Conservation (phyloP, 2,888 invertebrate genomes). For the Scaeva pyrastri region DNA sequence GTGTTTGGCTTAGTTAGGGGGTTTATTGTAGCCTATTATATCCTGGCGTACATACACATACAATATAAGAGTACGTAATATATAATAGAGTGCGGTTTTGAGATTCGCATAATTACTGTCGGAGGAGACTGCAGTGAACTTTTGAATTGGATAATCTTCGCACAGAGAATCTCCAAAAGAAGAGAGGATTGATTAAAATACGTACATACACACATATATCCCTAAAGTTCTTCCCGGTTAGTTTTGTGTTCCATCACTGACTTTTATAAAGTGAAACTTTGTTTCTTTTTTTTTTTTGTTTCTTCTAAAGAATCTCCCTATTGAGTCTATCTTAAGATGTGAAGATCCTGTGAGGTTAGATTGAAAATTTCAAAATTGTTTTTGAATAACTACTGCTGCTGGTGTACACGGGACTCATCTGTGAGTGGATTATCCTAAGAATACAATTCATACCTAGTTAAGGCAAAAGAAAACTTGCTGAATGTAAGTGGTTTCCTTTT, state of each 20-base stretch:
- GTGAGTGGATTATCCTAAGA: conserved; percentile 7
- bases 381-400: background rate
- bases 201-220: too few relatives aligned
- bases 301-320: background rate
- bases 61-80: too few relatives aligned
- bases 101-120: conserved; percentile 59
- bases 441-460: background rate
- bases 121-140: conserved; percentile 25
- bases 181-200: conserved; percentile 64
- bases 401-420: background rate
- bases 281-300: background rate
- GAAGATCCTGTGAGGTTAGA: background rate
- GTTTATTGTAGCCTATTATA: conserved; percentile 34
- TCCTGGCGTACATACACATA: background rate
- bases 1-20: background rate
- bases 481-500: conserved; percentile 34
- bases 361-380: conserved; percentile 15
- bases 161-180: conserved; percentile 39
- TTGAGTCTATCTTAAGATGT: background rate
- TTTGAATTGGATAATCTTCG: conserved; percentile 54
- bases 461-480: background rate
- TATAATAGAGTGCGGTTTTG: conserved; percentile 19
- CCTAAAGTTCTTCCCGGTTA: conserved; percentile 12
- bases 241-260: background rate
- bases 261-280: background rate